Evolutionary conservation across 2,797 vertebrate species (phyloP), one percentile per base, ranked within the genome.

Genomic region (Benthosema pterotum): DNA sequence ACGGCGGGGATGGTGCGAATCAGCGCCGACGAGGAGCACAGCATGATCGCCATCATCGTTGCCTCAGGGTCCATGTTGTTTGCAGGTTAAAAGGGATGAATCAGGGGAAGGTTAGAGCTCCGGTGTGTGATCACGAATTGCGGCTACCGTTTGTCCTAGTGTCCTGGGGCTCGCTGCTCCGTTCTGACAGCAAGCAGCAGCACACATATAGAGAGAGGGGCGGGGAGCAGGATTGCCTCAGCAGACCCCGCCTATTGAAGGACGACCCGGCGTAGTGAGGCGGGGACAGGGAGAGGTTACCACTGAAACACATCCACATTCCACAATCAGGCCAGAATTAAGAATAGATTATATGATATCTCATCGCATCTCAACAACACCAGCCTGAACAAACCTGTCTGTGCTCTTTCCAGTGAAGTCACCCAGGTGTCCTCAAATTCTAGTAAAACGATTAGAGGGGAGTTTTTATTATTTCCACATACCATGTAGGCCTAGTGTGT

Each of bases 21-120:
- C 54, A 16, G 74, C 57, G 66, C 69, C 55, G 42, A n/a, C n/a
- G n/a, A n/a, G n/a, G n/a, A 1, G 74, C 45, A 25, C 71, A 42
- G n/a, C 3, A 1, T 9, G n/a, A n/a, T n/a, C n/a, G n/a, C n/a
- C 42, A 8, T 22, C 51, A 15, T 22, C 42, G 12, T 56, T 60
- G 19, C 53, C 51, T 66, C 65, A 67, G 5, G 66, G 48, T 79
- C 83, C 85, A 89, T 87, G 84, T 77, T 87, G 84, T 77, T 62
- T 65, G 80, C 60, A 56, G 66, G 69, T 52, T 53, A 49, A 49
- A 2, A n/a, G n/a, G 57, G 68, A 51, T 52, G 61, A 62, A 60
- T 5, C 57, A n/a, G 5, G 63, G 32, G 69, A 5, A 63, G 55
- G 50, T 71, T 58, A 62, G 69, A 52, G 51, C 49, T 19, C 48